These are phyloP conservation scores for Henicopernis longicauda DNA, from an alignment of 2,113 vertebrate species.

Conservation along the genomic window DNA sequence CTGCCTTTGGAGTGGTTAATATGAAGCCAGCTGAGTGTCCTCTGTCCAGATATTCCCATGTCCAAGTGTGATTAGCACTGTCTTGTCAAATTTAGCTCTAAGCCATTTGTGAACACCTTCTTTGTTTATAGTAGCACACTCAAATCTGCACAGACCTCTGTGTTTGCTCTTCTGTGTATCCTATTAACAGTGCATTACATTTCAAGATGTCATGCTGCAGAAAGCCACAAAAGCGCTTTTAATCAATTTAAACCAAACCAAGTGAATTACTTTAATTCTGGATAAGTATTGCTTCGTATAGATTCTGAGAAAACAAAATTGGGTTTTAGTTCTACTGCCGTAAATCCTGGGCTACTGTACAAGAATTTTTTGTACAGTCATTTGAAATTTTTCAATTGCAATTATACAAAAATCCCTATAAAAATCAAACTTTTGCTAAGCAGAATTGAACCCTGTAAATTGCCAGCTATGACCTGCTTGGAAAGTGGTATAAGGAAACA, in stretches of 20 bases:
- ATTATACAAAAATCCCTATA: background rate
- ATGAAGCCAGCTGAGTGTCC: slow-evolving; percentile 29
- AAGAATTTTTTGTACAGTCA: background rate
- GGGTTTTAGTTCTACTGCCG: background rate
- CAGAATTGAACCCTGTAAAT: background rate
- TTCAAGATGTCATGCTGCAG: background rate
- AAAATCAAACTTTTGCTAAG: background rate
- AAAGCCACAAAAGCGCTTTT: background rate
- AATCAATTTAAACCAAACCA: background rate
- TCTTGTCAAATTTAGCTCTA: slow-evolving; percentile 78
- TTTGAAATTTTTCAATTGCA: background rate
- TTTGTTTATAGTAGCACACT: slow-evolving; percentile 71
- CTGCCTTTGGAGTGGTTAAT: background rate
- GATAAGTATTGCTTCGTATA: background rate
- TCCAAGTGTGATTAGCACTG: slow-evolving; percentile 72
- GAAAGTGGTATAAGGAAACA: background rate
- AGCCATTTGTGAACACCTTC: slow-evolving; percentile 78
- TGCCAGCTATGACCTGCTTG: background rate
- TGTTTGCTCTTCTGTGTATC: slow-evolving; percentile 56
- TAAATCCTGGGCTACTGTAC: background rate
- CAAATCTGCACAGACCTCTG: slow-evolving; percentile 49
- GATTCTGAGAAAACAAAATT: background rate
- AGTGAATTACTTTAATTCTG: background rate
- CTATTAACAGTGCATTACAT: slow-evolving; percentile 41
- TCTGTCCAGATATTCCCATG: slow-evolving; percentile 73